A percentile compares a stretch with the other conserved stretches of the same genome.
Evolutionary conservation across 2,797 vertebrate species (phyloP).

Genomic region (Oceanodroma leucorhoa): DNA sequence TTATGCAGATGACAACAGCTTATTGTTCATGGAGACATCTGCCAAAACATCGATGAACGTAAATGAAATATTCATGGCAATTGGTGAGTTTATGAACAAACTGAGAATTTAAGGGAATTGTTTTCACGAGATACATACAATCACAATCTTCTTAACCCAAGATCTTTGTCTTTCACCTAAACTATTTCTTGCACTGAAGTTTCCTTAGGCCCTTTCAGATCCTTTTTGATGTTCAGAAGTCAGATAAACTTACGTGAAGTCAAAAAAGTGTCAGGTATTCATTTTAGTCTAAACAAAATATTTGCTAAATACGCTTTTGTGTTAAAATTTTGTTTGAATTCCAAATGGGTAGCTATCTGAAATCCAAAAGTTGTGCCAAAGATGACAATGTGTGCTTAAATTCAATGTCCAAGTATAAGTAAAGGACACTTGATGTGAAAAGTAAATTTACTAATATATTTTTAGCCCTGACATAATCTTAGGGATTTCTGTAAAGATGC

Average conservation of each 20-base stretch:
- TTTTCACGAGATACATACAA: not conserved
- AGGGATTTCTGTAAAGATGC: not conserved
- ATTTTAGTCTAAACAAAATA: not conserved
- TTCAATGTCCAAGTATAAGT: not conserved
- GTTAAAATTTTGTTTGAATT: not conserved
- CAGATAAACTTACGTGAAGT: not conserved
- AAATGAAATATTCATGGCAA: constrained; percentile 99
- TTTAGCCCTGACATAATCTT: not conserved
- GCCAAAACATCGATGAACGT: constrained; percentile 99
- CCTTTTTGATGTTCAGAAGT: not conserved
- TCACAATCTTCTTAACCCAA: not conserved
- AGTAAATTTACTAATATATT: not conserved
- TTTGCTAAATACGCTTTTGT: not conserved
- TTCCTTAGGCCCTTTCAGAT: not conserved
- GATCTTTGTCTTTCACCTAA: not conserved
- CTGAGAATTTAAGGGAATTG: not conserved
- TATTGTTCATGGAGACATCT: constrained; percentile 99
- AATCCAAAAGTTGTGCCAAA: not conserved
- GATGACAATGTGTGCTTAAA: not conserved
- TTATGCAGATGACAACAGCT: constrained; percentile 98
- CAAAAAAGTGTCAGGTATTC: not conserved
- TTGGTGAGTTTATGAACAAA: constrained; percentile 81
- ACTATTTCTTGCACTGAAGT: not conserved
- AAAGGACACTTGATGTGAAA: not conserved
- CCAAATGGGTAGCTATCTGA: not conserved